Percentiles rank a stretch among this genome's conserved stretches.
phyloP scores from a whole-genome alignment of 2,888 invertebrate genomes.

The Cataglyphis livida region DNA sequence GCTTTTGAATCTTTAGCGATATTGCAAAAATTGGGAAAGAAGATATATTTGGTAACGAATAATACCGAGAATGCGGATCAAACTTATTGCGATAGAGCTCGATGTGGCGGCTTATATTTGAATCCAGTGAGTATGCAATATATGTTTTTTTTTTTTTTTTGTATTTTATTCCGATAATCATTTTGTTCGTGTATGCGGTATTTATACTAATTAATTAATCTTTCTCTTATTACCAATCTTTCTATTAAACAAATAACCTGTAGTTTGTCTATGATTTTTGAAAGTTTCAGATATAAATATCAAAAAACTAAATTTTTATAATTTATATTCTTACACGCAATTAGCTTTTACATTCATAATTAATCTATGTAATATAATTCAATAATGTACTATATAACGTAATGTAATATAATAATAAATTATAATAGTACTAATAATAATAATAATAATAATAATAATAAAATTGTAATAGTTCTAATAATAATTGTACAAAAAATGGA shows the following conservation, averaged over 20 bases:
- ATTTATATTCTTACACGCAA: neutral
- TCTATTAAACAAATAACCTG: neutral
- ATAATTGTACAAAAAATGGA: too few species aligned
- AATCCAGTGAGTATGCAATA: slow-evolving; percentile 71
- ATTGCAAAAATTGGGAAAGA: slow-evolving; percentile 86
- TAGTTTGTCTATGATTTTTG: neutral
- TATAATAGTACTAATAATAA: too few species aligned
- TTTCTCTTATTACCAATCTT: neutral
- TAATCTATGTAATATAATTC: neutral
- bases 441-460: too few species aligned
- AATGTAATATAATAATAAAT: too few species aligned
- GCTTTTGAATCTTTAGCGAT: slow-evolving; percentile 85
- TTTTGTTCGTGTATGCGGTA: neutral
- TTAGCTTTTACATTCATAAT: neutral
- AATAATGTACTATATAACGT: neutral
- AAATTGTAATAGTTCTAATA: too few species aligned
- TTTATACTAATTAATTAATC: neutral
- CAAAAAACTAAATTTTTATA: neutral
- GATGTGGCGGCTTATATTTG: slow-evolving; percentile 76
- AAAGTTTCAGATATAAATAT: neutral
- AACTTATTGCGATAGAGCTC: slow-evolving; percentile 81
- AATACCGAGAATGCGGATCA: slow-evolving; percentile 84
- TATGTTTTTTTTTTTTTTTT: too few species aligned
- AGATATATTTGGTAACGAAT: slow-evolving; percentile 87
- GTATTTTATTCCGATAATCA: too few species aligned